Conservation (phyloP, 2,797 vertebrate genomes). For the Carcharodon carcharias region DNA sequence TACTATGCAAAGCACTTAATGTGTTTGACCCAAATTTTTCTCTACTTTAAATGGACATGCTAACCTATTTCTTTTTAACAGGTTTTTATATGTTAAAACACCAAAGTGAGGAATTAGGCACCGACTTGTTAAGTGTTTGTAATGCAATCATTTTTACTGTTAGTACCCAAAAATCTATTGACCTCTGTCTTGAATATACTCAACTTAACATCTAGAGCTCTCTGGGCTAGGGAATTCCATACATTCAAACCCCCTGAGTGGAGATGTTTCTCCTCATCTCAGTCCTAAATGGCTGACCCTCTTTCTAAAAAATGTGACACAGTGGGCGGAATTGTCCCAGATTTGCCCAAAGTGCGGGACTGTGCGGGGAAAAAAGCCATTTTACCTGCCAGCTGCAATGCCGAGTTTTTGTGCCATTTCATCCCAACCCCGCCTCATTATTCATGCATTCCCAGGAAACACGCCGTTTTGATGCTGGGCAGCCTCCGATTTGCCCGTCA, state of each 20-base stretch:
- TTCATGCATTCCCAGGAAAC: too few relatives aligned
- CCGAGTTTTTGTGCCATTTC: too few relatives aligned
- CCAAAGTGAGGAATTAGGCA: background rate
- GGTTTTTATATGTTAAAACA: background rate
- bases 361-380: too few relatives aligned
- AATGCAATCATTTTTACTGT: background rate
- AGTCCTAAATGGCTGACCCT: background rate
- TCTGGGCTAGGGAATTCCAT: background rate
- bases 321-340: too few relatives aligned
- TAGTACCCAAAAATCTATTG: background rate
- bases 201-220: background rate
- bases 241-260: background rate
- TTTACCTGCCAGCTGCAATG: too few relatives aligned
- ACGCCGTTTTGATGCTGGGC: too few relatives aligned
- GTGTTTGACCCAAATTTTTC: background rate
- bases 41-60: background rate
- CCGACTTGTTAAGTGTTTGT: background rate
- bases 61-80: background rate
- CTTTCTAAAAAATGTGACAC: too few relatives aligned
- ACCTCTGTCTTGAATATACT: background rate
- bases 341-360: too few relatives aligned
- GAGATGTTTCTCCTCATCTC: background rate
- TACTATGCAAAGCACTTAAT: background rate
- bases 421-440: too few relatives aligned
- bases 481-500: too few relatives aligned